Conservation (phyloP, 2,888 invertebrate species). For the Ichneumon xanthorius region DNA sequence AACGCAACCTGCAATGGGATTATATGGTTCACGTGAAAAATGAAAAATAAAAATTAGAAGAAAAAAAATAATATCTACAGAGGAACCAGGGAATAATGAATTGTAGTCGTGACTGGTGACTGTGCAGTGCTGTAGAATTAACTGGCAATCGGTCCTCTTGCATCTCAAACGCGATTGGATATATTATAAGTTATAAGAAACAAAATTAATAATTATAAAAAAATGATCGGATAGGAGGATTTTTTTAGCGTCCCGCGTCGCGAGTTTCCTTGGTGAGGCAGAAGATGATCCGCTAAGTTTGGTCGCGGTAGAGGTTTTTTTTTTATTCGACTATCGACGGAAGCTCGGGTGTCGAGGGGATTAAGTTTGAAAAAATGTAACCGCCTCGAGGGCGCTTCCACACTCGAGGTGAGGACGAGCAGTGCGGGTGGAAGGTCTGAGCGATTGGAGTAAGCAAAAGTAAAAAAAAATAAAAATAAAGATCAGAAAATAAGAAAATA, state of each 20-base stretch:
- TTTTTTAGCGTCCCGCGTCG: neutral
- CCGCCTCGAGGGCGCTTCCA: constrained; percentile 45
- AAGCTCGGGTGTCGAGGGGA: constrained; percentile 13
- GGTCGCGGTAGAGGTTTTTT: neutral
- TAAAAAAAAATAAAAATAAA: neutral
- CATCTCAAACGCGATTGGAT: neutral
- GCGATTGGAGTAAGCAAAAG: neutral
- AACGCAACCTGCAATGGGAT: constrained; percentile 19
- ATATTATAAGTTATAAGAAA: neutral
- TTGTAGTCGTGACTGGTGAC: constrained; percentile 35
- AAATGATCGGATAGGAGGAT: constrained; percentile 28
- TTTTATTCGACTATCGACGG: neutral
- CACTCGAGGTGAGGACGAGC: constrained; percentile 46
- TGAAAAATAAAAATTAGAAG: neutral
- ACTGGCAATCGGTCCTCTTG: neutral
- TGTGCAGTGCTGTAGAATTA: constrained; percentile 41
- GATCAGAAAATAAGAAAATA: neutral
- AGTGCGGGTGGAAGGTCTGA: constrained; percentile 19
- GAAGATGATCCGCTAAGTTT: neutral
- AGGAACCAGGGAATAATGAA: constrained; percentile 10
- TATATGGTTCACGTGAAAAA: neutral
- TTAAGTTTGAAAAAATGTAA: constrained; percentile 61
- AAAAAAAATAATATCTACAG: neutral
- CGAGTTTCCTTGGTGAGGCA: neutral
- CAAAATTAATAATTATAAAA: neutral